Evolutionary conservation across 30 jellyfish, hydroid and myxozoan species (phyloP), one percentile per base, ranked within the genome.

Genomic region (Nemopilema nomurai): DNA sequence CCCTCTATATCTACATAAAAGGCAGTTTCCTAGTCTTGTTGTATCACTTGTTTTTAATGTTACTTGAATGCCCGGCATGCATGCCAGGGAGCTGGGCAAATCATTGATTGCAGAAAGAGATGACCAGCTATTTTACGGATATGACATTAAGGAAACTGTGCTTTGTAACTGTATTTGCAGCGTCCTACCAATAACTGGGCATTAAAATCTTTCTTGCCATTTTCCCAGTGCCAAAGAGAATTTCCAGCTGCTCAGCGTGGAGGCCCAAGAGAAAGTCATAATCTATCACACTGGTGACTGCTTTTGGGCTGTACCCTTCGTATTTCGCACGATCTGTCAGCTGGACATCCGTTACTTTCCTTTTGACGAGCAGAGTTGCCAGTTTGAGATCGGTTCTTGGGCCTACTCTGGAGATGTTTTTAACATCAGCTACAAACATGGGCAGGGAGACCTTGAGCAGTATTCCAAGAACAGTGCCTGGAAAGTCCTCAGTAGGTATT

Each of bases 361-460:
- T 7, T 82, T 82, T 30, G 91, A 70, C 65, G 75, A 71, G 66
- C 91, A 83, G 26, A 29, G 19, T 8, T 83, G 91, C 29, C 80
- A 51, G 21, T 83, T 83, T 28, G 91, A 83, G 29, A 52, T 83
- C 0, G 91, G 91, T 52, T 83, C 91, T 0, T 83, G 91, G 91
- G 91, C 91, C 82, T 83, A 83, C 86, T 51, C 86, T 20, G 91
- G 91, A 22, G 91, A 76, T 50, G 65, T 22, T 66, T 50, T 83
- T 6, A 71, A 71, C 51, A 74, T 72, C 51, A 53, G 76, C n/a
- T 32, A 71, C 72, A 71, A 69, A 79, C 53, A 28, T 22, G 4
- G 51, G 25, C 71, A 30, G 1, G 86, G 80, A 21, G 78, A 71
- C 57, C 79, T 83, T 18, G 31, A 71, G 0, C 80, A 68, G 19